These are phyloP conservation scores for Lomographa bimaculata DNA, from an alignment of 2,888 invertebrate species.

Conservation along the genomic window DNA sequence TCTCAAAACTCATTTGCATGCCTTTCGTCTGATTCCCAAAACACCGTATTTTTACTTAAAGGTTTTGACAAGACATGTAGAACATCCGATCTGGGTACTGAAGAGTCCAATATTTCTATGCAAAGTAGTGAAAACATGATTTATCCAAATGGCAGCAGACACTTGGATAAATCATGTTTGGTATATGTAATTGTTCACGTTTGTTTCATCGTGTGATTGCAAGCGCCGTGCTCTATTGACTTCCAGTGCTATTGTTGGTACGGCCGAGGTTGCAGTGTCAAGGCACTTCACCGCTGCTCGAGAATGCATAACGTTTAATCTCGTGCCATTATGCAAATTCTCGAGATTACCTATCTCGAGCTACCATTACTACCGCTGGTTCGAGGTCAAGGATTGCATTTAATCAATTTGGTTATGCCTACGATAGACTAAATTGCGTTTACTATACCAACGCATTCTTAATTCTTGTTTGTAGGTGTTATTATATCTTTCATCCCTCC, in stretches of 20 bases:
- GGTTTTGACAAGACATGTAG: too few relatives aligned
- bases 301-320: constrained; percentile 32
- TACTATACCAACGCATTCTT: background rate
- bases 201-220: constrained; percentile 56
- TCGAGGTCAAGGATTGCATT: constrained; percentile 4
- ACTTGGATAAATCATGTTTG: too few relatives aligned
- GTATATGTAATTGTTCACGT: constrained; percentile 32
- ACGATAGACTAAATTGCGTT: background rate
- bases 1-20: too few relatives aligned
- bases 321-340: constrained; percentile 38
- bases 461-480: background rate
- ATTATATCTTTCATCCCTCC: too few relatives aligned
- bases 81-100: too few relatives aligned
- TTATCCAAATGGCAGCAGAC: too few relatives aligned
- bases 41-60: too few relatives aligned
- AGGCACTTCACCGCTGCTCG: constrained; percentile 43
- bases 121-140: too few relatives aligned
- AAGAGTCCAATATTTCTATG: too few relatives aligned
- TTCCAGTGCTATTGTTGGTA: constrained; percentile 58
- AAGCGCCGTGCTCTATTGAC: constrained; percentile 67
- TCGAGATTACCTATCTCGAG: constrained; percentile 9
- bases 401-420: constrained; percentile 1
- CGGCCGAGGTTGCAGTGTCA: constrained; percentile 68
- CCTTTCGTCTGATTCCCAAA: too few relatives aligned
- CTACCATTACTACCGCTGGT: constrained; percentile 9